Percentiles rank a stretch among this genome's conserved stretches.
phyloP scores from a whole-genome alignment of 2,797 vertebrate genomes.

The Bradypodion ventrale region DNA sequence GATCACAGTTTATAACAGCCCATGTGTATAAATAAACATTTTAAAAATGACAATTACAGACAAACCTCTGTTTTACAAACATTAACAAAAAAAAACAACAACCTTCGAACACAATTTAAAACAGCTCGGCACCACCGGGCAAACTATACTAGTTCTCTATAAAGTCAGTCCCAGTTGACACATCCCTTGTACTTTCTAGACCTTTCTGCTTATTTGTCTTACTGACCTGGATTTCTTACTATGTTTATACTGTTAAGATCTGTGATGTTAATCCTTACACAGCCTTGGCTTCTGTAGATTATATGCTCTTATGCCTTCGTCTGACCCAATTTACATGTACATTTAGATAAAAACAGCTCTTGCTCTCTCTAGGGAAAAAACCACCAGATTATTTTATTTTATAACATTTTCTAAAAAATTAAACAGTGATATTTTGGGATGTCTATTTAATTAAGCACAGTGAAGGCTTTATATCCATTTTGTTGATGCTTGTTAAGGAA shows the following conservation, averaged over 20 bases:
- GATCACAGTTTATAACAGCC: too few relatives aligned
- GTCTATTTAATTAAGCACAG: background rate
- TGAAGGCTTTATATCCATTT: constrained; percentile 3
- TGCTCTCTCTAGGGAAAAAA: background rate
- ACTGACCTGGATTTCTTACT: background rate
- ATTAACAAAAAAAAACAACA: too few relatives aligned
- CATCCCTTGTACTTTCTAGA: background rate
- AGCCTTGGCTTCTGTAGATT: constrained; percentile 2
- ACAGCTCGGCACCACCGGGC: too few relatives aligned
- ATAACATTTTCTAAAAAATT: constrained; percentile 3
- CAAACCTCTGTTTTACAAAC: too few relatives aligned
- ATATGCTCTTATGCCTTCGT: background rate
- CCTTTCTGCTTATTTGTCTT: background rate
- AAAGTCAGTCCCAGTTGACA: background rate
- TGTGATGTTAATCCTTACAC: constrained; percentile 9
- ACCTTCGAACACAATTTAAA: too few relatives aligned
- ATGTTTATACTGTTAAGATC: background rate
- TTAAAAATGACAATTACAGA: too few relatives aligned
- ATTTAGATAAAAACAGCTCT: background rate
- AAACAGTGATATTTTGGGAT: background rate
- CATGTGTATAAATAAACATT: too few relatives aligned
- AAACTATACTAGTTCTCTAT: too few relatives aligned
- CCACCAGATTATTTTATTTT: constrained; percentile 13
- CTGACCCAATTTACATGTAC: background rate
- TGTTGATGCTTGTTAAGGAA: background rate